These are phyloP conservation scores for Carassius auratus DNA, from an alignment of 2,113 vertebrate genomes.

Conservation along the genomic window DNA sequence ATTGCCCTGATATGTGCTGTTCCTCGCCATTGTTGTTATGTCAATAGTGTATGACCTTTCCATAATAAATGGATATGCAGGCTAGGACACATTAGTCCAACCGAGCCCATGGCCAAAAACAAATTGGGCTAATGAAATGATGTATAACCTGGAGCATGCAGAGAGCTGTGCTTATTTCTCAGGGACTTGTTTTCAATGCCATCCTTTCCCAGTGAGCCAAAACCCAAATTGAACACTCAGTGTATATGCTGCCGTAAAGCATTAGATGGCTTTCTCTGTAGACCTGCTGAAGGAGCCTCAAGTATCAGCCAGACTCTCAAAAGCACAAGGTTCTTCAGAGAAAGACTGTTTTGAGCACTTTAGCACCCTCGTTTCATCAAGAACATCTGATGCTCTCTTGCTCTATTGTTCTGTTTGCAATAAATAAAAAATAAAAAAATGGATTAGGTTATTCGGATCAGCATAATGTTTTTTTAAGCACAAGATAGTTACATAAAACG, in stretches of 20 bases:
- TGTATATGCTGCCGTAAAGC: constrained; percentile 34
- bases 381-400: not conserved
- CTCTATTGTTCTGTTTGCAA: not conserved
- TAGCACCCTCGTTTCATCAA: not conserved
- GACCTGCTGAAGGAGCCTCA: constrained; percentile 35
- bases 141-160: constrained; percentile 31
- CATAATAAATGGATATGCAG: constrained; percentile 48
- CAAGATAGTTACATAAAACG: not conserved
- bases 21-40: constrained; percentile 45
- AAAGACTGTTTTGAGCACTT: not conserved
- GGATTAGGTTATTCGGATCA: not conserved
- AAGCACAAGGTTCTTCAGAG: not conserved
- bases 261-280: constrained; percentile 36
- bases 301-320: not conserved
- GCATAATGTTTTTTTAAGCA: not conserved
- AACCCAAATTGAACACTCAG: constrained; percentile 48
- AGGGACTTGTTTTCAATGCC: constrained; percentile 28
- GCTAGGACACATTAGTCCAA: constrained; percentile 46
- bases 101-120: constrained; percentile 49
- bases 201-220: constrained; percentile 25
- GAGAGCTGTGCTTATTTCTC: constrained; percentile 34
- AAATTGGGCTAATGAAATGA: constrained; percentile 58
- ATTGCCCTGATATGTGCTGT: constrained; percentile 55
- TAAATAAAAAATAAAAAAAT: not conserved
- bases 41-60: constrained; percentile 62